phyloP scores from a whole-genome alignment of 2,888 invertebrate species.

The Melanostoma mellinum region DNA sequence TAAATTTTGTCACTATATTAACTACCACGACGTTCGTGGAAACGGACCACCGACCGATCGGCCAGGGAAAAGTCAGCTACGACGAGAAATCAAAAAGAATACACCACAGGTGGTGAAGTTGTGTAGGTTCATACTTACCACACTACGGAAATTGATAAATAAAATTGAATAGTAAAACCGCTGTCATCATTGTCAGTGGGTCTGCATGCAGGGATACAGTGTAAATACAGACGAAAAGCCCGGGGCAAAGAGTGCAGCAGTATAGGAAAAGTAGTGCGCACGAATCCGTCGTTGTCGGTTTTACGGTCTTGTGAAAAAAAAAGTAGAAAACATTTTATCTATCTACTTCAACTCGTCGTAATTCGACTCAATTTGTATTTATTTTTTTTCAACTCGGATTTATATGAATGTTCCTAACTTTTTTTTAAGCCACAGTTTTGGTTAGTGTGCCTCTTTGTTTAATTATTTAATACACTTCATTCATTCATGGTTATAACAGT shows the following conservation, averaged over 20 bases:
- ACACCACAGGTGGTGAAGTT: constrained; percentile 36
- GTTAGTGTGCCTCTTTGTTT: constrained; percentile 44
- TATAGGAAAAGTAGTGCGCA: constrained; percentile 65
- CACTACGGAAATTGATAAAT: constrained; percentile 43
- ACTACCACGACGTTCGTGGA: constrained; percentile 63
- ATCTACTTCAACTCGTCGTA: constrained; percentile 50
- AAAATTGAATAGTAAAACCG: constrained; percentile 56
- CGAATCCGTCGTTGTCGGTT: constrained; percentile 64
- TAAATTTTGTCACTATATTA: constrained; percentile 67
- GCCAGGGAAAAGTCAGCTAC: constrained; percentile 31
- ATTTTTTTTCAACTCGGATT: constrained; percentile 1
- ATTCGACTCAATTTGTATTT: constrained; percentile 29
- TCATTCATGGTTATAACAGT: constrained; percentile 38
- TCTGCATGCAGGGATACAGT: constrained; percentile 47
- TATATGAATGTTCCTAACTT: constrained; percentile 48
- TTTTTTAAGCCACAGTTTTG: constrained; percentile 37
- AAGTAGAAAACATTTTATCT: constrained; percentile 1
- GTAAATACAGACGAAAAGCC: constrained; percentile 39
- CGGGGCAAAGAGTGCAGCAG: constrained; percentile 64
- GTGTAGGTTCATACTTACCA: constrained; percentile 13
- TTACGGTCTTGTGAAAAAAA: constrained; percentile 52
- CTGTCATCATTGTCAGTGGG: constrained; percentile 56
- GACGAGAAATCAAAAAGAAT: constrained; percentile 33
- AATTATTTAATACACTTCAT: constrained; percentile 43
- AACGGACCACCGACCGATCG: constrained; percentile 55